Conservation (phyloP, 2,888 invertebrate genomes). For the Tridacna gigas region DNA sequence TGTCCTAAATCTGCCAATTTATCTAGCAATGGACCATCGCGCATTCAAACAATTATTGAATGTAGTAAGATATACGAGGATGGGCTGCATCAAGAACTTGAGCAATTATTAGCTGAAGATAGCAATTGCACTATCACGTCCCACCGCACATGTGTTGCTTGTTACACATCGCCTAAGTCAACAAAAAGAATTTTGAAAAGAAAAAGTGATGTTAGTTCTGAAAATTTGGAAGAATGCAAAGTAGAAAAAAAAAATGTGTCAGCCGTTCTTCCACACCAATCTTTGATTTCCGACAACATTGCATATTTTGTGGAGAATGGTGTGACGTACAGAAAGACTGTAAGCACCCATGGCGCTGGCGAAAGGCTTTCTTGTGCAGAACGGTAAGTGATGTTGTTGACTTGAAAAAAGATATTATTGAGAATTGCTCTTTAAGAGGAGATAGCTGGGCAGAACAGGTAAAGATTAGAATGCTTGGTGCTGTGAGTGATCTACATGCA, state of each 20-base stretch:
- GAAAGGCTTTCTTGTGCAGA: conserved; percentile 17
- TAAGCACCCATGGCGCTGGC: conserved; percentile 35
- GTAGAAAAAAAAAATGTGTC: conserved; percentile 10
- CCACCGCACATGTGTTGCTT: too few species aligned
- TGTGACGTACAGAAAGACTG: conserved; percentile 10
- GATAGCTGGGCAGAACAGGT: conserved; percentile 41
- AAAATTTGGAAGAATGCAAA: too few species aligned
- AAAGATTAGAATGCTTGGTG: conserved; percentile 24
- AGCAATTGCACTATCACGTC: too few species aligned
- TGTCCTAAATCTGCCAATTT: too few species aligned
- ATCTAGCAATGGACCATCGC: too few species aligned
- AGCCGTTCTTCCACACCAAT: conserved; percentile 13
- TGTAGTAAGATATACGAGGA: too few species aligned
- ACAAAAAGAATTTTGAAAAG: too few species aligned
- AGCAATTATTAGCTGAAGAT: too few species aligned
- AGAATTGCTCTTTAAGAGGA: conserved; percentile 13
- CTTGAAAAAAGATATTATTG: conserved; percentile 26
- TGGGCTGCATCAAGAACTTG: too few species aligned
- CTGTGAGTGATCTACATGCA: conserved; percentile 60
- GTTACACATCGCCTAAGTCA: too few species aligned
- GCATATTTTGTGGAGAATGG: conserved; percentile 34
- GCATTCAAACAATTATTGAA: too few species aligned
- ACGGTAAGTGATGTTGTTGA: neutral
- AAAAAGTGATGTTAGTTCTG: too few species aligned
- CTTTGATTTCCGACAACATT: conserved; percentile 35